Percentiles rank a stretch among this genome's conserved stretches.
Evolutionary conservation across 2,797 vertebrate genomes (phyloP).

Genomic region (Pelochelys cantorii): DNA sequence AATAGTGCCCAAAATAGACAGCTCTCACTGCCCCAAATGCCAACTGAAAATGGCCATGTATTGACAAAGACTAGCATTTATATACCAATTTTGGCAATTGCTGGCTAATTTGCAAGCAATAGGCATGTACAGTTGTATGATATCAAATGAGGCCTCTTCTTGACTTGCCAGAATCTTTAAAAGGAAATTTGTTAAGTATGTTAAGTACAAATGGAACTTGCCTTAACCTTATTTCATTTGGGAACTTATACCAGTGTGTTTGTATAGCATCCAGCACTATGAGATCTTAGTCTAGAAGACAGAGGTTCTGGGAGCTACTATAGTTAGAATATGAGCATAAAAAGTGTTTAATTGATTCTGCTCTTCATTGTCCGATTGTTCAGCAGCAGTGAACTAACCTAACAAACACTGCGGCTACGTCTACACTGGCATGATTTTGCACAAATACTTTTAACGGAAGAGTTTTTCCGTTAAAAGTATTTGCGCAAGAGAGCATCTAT

Average conservation of each 20-base stretch:
- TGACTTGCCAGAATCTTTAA: not conserved
- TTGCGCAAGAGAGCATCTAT: too few species aligned
- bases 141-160: not conserved
- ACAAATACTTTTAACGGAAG: too few species aligned
- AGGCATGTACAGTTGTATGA: not conserved
- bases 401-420: not conserved
- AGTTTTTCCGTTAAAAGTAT: too few species aligned
- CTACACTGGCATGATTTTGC: too few species aligned
- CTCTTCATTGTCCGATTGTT: not conserved
- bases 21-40: not conserved
- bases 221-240: not conserved
- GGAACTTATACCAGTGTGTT: not conserved
- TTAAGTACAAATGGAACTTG: not conserved
- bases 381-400: conserved; percentile 19
- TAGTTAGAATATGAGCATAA: not conserved
- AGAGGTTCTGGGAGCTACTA: not conserved
- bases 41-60: not conserved
- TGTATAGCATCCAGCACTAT: not conserved
- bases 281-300: not conserved
- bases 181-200: not conserved
- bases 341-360: conserved; percentile 19
- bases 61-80: not conserved
- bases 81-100: not conserved
- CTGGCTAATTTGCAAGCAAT: not conserved
- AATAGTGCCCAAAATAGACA: not conserved